phyloP scores from a whole-genome alignment of 2,797 vertebrate genomes.

The Crax fasciolata region DNA sequence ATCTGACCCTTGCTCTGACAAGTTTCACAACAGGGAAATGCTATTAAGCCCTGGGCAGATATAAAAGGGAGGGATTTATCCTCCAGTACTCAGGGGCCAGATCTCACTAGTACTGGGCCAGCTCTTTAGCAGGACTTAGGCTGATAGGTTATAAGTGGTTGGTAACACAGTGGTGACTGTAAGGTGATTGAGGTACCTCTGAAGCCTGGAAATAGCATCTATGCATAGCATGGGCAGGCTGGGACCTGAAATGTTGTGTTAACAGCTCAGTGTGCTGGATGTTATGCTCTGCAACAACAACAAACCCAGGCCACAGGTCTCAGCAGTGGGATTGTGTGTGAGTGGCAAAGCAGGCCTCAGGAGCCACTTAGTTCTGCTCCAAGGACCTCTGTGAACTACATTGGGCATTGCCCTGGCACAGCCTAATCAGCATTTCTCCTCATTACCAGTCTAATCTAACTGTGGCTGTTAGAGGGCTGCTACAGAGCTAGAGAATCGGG shows the following conservation, averaged over 20 bases:
- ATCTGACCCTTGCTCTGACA: neutral
- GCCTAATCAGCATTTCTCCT: neutral
- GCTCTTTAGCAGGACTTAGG: neutral
- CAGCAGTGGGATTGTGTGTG: neutral
- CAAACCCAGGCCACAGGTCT: neutral
- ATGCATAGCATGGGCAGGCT: neutral
- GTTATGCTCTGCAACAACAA: fast-evolving
- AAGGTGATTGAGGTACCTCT: neutral
- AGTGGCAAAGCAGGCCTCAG: neutral
- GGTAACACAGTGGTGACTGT: neutral
- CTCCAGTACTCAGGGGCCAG: neutral
- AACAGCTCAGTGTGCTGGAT: neutral
- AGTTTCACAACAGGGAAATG: neutral
- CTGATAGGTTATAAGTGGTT: neutral
- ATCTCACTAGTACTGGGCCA: neutral
- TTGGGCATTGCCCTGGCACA: neutral
- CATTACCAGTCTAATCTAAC: neutral
- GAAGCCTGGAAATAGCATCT: neutral
- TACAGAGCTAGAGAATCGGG: neutral
- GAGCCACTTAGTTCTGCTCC: neutral
- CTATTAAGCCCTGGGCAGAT: neutral
- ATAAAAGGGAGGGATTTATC: neutral
- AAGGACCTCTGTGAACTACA: neutral
- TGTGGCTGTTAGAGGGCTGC: neutral
- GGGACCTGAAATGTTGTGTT: neutral